Percentiles rank a stretch among this genome's conserved stretches.
Evolutionary conservation across 2,113 vertebrate species (phyloP).

Genomic region (Podarcis muralis): DNA sequence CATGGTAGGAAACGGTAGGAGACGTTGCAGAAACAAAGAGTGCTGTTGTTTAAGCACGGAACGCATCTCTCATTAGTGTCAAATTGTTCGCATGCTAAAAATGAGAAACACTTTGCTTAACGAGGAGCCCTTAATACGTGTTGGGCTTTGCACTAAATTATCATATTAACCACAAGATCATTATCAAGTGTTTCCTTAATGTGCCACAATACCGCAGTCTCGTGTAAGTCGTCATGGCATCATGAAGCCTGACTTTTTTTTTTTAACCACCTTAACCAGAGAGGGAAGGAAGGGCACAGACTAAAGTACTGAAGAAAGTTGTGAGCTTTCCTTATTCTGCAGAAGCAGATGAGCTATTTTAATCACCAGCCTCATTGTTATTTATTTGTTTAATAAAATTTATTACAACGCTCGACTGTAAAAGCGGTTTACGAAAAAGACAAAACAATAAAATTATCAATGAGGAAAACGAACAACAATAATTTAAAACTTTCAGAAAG

Average conservation of each 20-base stretch:
- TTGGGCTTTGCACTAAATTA: constrained; percentile 66
- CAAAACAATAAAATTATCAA: too few species aligned
- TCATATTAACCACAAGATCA: constrained; percentile 70
- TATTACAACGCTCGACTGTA: too few species aligned
- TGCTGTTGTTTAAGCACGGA: constrained; percentile 49
- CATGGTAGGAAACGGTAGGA: background rate
- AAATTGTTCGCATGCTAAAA: constrained; percentile 62
- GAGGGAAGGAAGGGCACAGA: background rate
- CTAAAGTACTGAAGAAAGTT: too few species aligned
- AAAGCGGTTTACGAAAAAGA: too few species aligned
- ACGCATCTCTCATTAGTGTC: constrained; percentile 64
- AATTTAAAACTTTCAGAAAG: too few species aligned
- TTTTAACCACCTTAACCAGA: constrained; percentile 35
- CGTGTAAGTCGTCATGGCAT: constrained; percentile 59
- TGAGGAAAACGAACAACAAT: too few species aligned
- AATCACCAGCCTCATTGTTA: too few species aligned
- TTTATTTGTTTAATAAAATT: too few species aligned
- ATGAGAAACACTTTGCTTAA: constrained; percentile 61
- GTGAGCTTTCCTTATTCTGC: background rate
- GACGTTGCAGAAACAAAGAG: constrained; percentile 36
- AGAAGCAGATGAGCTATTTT: background rate
- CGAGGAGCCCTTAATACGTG: constrained; percentile 70
- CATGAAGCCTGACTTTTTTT: constrained; percentile 4
- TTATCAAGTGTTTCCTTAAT: constrained; percentile 71
- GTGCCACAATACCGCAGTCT: constrained; percentile 41